These are phyloP conservation scores for Dyspetes luteomarginatus DNA, from an alignment of 2,888 invertebrate species.

Conservation along the genomic window DNA sequence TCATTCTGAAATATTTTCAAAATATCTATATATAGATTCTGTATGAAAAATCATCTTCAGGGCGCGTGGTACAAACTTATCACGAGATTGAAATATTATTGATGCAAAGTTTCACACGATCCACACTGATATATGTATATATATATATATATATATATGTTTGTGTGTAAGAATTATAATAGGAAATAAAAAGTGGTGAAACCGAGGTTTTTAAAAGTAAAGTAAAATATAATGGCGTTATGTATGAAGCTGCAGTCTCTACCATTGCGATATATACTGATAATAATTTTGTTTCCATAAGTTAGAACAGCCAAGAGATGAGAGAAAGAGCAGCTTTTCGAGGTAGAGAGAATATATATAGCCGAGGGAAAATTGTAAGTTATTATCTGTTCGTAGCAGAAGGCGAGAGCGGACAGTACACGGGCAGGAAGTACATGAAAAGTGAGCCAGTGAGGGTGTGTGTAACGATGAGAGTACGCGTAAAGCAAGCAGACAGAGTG, in stretches of 20 bases:
- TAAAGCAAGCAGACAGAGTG: neutral
- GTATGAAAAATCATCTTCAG: neutral
- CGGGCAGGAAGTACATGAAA: conserved; percentile 2
- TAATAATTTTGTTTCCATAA: conserved; percentile 50
- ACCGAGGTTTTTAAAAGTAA: neutral
- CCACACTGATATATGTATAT: neutral
- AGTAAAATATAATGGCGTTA: neutral
- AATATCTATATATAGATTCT: neutral
- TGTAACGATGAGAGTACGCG: neutral
- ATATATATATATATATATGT: too few species aligned
- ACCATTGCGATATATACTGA: conserved; percentile 27
- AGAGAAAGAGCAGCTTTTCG: neutral
- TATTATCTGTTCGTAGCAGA: conserved; percentile 76
- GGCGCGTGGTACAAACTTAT: neutral
- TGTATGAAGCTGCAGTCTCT: neutral
- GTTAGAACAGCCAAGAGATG: conserved; percentile 9
- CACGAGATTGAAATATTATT: neutral
- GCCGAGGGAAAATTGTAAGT: conserved; percentile 71
- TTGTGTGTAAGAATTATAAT: neutral
- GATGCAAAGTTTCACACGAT: neutral
- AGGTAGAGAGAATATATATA: conserved; percentile 14
- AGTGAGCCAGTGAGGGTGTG: neutral
- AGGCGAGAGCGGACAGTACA: conserved; percentile 62
- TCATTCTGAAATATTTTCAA: neutral
- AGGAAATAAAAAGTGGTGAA: neutral